Conservation (phyloP, 2,888 invertebrate genomes). For the Yponomeuta plumbellus region DNA sequence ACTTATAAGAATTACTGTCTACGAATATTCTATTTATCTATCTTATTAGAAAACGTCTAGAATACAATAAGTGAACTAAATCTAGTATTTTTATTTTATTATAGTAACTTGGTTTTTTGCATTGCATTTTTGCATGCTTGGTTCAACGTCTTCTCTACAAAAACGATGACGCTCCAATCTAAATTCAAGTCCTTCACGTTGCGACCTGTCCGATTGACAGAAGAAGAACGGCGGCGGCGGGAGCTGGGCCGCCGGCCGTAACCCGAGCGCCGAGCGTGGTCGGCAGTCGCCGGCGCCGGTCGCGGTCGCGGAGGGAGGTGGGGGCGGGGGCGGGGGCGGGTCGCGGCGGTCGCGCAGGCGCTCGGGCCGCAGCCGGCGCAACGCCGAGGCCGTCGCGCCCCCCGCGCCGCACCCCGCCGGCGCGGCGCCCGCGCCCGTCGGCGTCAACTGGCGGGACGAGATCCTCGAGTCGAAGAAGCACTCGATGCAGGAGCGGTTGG, state of each 20-base stretch:
- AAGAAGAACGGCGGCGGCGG: conserved; percentile 53
- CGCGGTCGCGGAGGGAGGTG: conserved; percentile 17
- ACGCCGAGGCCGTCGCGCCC: conserved; percentile 27
- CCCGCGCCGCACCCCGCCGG: conserved; percentile 29
- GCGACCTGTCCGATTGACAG: not conserved
- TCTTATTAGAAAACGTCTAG: too few species aligned
- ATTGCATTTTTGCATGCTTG: too few species aligned
- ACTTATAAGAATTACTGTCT: too few species aligned
- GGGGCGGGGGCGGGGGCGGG: conserved; percentile 24
- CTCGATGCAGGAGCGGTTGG: conserved; percentile 37
- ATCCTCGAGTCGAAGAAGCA: conserved; percentile 65
- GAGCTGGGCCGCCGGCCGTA: conserved; percentile 46
- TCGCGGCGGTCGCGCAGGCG: conserved; percentile 29
- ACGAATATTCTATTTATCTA: too few species aligned
- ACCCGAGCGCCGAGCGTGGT: conserved; percentile 50
- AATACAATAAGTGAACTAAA: too few species aligned
- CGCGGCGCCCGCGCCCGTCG: conserved; percentile 40
- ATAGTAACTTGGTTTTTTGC: too few species aligned
- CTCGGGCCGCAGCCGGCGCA: conserved; percentile 15
- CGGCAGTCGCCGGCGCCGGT: conserved; percentile 45
- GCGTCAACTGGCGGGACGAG: conserved; percentile 66
- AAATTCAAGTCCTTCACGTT: too few species aligned
- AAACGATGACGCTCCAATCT: too few species aligned
- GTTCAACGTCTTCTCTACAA: too few species aligned
- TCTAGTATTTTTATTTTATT: too few species aligned